phyloP scores from a whole-genome alignment of 2,113 vertebrate genomes.

The Nycticryphes semicollaris region DNA sequence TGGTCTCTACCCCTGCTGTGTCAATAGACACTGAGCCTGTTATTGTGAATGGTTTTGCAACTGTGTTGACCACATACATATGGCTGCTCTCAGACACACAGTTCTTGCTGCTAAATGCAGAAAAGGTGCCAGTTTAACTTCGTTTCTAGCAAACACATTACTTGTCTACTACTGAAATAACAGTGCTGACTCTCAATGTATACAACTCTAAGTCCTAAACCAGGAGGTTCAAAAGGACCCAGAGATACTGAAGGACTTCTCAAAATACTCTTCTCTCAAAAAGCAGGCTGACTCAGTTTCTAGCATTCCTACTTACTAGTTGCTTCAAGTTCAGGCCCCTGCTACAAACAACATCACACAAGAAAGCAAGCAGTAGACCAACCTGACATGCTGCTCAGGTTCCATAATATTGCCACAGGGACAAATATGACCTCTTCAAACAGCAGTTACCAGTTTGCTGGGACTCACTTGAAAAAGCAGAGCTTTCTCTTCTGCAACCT shows the following conservation, averaged over 20 bases:
- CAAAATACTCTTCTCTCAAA: neutral
- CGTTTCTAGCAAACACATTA: neutral
- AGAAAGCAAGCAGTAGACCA: neutral
- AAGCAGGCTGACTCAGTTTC: neutral
- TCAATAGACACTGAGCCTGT: neutral
- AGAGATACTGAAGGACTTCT: neutral
- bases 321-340: neutral
- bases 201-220: neutral
- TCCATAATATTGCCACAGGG: neutral
- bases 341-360: neutral
- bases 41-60: neutral
- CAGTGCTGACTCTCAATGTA: neutral
- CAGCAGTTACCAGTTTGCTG: neutral
- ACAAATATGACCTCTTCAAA: neutral
- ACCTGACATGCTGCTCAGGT: accelerated
- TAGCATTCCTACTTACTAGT: neutral
- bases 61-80: neutral
- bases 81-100: neutral
- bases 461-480: neutral
- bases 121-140: neutral
- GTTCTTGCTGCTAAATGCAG: neutral
- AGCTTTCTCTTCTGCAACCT: neutral
- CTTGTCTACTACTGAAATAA: neutral
- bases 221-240: neutral
- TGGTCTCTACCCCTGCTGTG: neutral